phyloP scores from a whole-genome alignment of 1,140 invertebrate genomes.

The Caenorhabditis briggsae region DNA sequence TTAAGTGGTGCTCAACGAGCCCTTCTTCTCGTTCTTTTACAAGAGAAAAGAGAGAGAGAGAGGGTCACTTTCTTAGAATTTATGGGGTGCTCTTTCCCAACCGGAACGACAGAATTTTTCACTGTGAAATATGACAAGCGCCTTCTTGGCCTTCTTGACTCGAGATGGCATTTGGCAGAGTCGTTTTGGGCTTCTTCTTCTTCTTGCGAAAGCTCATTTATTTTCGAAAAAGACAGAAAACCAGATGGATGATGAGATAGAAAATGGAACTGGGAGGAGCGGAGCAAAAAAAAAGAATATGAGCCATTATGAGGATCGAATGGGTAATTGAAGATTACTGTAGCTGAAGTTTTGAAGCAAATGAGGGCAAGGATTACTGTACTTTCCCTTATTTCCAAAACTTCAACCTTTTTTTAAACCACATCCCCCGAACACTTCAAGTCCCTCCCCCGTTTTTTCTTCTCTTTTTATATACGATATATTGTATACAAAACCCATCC shows the following conservation, averaged over 20 bases:
- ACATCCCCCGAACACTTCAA: not conserved
- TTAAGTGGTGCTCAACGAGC: constrained; percentile 46
- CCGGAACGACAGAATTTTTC: constrained; percentile 53
- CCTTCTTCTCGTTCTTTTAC: not conserved
- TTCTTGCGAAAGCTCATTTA: constrained; percentile 15
- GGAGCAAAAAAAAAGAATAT: too few species aligned
- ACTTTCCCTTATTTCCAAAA: not conserved
- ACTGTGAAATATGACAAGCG: constrained; percentile 50
- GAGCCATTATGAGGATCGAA: not conserved
- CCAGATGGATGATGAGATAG: not conserved
- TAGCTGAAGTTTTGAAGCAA: too few species aligned
- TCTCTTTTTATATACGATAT: not conserved
- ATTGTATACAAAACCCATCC: constrained; percentile 26
- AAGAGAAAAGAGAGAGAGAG: not conserved
- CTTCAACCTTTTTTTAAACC: not conserved
- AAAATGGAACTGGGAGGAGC: not conserved
- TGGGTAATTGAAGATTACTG: not conserved
- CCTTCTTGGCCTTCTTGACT: not conserved
- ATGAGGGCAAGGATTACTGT: not conserved
- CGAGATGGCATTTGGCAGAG: not conserved
- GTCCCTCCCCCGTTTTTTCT: not conserved
- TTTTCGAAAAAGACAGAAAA: not conserved
- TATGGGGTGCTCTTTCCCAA: constrained; percentile 36
- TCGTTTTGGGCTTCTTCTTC: not conserved
- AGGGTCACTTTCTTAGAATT: constrained; percentile 53